phyloP scores from a whole-genome alignment of 2,113 vertebrate species.

The Mellivora capensis region DNA sequence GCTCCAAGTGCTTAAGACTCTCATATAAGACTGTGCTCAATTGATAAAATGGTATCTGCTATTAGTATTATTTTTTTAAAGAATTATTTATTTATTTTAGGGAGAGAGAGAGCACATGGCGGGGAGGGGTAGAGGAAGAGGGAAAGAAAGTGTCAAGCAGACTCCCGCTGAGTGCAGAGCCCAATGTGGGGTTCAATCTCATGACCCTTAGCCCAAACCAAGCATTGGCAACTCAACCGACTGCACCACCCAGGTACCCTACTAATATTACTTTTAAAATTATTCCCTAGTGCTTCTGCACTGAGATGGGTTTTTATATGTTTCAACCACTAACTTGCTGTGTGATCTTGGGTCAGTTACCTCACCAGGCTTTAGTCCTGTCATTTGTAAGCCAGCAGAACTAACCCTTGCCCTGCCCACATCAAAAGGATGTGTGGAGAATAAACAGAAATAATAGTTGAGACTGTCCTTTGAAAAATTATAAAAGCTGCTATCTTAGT shows the following conservation, averaged over 20 bases:
- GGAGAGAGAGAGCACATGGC: not conserved
- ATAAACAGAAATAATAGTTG: constrained; percentile 35
- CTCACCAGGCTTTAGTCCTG: not conserved
- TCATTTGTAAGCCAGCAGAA: not conserved
- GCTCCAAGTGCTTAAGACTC: not conserved
- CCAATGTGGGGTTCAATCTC: not conserved
- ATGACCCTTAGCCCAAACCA: not conserved
- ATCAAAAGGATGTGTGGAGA: not conserved
- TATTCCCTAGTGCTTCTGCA: not conserved
- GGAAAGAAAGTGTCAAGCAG: not conserved
- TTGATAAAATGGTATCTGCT: not conserved
- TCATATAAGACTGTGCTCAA: not conserved
- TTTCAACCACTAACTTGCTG: not conserved
- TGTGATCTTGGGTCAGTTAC: not conserved
- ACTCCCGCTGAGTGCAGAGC: not conserved
- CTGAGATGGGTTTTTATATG: not conserved
- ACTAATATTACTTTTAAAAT: not conserved
- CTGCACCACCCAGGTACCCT: not conserved
- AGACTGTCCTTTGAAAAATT: constrained; percentile 34
- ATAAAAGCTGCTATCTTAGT: not conserved
- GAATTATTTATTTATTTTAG: not conserved
- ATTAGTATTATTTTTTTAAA: not conserved
- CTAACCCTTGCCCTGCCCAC: not conserved
- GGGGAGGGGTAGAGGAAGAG: not conserved
- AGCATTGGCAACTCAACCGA: not conserved